phyloP scores from a whole-genome alignment of 2,797 vertebrate species.

The Typhlichthys eigenmanni region DNA sequence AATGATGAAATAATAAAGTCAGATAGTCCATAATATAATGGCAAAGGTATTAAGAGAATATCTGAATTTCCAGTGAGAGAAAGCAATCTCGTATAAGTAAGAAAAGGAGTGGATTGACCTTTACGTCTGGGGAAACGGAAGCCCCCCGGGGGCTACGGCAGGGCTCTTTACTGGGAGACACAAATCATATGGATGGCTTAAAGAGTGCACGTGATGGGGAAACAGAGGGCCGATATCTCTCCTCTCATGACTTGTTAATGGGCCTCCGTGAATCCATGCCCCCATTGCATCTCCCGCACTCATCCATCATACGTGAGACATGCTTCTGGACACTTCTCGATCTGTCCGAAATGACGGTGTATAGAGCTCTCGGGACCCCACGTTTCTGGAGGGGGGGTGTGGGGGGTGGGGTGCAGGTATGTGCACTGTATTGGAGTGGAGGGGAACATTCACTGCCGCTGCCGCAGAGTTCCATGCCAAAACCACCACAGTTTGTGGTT shows the following conservation, averaged over 20 bases:
- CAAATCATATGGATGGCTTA: constrained; percentile 69
- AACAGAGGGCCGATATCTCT: constrained; percentile 66
- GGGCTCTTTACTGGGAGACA: constrained; percentile 58
- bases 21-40: not conserved
- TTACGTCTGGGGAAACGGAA: constrained; percentile 47
- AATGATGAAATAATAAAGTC: constrained; percentile 4
- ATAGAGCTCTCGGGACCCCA: too few species aligned
- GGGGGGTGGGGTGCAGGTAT: constrained; percentile 33
- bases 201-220: constrained; percentile 63
- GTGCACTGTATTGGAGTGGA: too few species aligned
- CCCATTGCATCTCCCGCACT: constrained; percentile 37
- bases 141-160: constrained; percentile 40
- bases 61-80: not conserved
- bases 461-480: too few species aligned
- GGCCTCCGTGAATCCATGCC: constrained; percentile 62
- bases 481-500: too few species aligned
- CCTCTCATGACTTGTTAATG: constrained; percentile 71
- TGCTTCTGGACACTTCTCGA: not conserved
- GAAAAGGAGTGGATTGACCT: constrained; percentile 59
- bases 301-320: not conserved
- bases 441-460: too few species aligned
- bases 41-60: not conserved
- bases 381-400: not conserved
- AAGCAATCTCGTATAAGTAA: constrained; percentile 25
- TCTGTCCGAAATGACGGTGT: not conserved